Evolutionary conservation across 1,140 invertebrate species (phyloP).

Genomic region (Portunus trituberculatus): DNA sequence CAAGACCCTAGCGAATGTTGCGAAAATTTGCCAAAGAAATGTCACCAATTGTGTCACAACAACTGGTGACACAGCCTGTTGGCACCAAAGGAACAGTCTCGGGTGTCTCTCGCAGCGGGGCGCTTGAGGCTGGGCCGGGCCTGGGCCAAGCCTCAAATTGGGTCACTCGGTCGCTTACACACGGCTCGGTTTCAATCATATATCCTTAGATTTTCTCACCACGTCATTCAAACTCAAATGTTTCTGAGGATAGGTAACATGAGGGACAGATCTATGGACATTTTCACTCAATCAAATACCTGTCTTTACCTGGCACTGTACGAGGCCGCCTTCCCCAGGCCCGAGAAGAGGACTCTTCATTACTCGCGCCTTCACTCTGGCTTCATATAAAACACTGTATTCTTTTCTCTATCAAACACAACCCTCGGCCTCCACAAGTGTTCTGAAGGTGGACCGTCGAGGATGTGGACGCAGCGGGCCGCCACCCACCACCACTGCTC

Average conservation of each 20-base stretch:
- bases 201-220: conserved; percentile 39
- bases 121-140: conserved; percentile 38
- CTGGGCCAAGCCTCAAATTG: conserved; percentile 33
- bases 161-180: conserved; percentile 66
- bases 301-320: conserved; percentile 64
- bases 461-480: conserved; percentile 35
- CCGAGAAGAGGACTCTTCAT: conserved; percentile 70
- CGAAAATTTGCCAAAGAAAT: conserved; percentile 47
- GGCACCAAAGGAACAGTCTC: conserved; percentile 41
- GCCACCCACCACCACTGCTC: conserved; percentile 61
- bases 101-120: conserved; percentile 40
- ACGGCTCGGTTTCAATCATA: conserved; percentile 25
- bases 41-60: conserved; percentile 52
- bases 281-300: conserved; percentile 49
- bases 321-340: conserved; percentile 43
- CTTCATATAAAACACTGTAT: conserved; percentile 60
- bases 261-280: background rate
- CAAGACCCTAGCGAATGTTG: conserved; percentile 65
- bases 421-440: conserved; percentile 33
- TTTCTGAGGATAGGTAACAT: conserved; percentile 6
- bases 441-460: conserved; percentile 48
- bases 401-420: conserved; percentile 46
- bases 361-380: conserved; percentile 42
- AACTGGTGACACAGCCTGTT: conserved; percentile 45
- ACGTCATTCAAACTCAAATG: conserved; percentile 23